These are phyloP conservation scores for Diplazon laetatorius DNA, from an alignment of 2,888 invertebrate genomes.

Conservation along the genomic window DNA sequence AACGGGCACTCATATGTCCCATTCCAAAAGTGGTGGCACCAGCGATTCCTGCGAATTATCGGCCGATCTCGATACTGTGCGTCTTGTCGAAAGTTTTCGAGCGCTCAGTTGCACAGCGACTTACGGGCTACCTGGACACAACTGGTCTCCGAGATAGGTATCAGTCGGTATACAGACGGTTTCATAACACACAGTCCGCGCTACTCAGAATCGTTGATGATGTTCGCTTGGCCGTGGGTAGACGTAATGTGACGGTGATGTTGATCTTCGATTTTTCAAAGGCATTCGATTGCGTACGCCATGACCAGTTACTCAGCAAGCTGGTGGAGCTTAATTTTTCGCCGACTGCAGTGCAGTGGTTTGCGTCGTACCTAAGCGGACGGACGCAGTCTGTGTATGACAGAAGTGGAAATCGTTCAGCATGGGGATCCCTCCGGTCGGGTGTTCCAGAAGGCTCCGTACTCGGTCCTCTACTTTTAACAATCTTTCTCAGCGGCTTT, in stretches of 20 bases:
- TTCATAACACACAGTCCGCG: neutral
- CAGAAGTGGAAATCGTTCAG: neutral
- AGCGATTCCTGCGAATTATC: neutral
- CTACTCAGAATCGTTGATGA: neutral
- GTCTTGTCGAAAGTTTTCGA: neutral
- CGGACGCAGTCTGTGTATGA: neutral
- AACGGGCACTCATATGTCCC: neutral
- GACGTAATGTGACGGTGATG: neutral
- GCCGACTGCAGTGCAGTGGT: neutral
- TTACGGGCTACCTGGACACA: neutral
- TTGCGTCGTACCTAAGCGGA: slow-evolving; percentile 15
- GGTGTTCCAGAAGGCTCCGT: slow-evolving; percentile 50
- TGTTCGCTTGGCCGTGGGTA: neutral
- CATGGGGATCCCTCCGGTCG: neutral
- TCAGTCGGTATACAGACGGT: neutral
- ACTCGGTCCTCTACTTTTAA: slow-evolving; percentile 35
- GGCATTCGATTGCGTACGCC: neutral
- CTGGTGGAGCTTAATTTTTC: neutral
- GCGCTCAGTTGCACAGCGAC: neutral
- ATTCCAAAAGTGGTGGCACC: neutral
- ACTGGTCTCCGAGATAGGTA: neutral
- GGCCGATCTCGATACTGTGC: slow-evolving; percentile 7
- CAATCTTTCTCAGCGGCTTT: slow-evolving; percentile 1
- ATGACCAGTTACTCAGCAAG: neutral
- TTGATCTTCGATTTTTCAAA: neutral